phyloP scores from a whole-genome alignment of 2,113 vertebrate genomes.

The Nicator chloris region DNA sequence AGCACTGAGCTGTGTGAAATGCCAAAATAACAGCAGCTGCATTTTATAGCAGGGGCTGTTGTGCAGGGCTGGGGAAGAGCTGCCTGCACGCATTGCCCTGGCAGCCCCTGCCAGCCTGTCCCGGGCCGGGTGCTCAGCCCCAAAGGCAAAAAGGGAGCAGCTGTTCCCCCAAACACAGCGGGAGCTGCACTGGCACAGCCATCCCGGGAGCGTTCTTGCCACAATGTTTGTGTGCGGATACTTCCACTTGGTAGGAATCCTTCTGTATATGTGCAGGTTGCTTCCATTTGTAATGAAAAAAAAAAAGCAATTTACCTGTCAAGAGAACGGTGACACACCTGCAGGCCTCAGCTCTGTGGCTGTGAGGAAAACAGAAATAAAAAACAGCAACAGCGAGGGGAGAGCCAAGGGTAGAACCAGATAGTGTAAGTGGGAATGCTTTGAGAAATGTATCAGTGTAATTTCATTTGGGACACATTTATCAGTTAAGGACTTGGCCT shows the following conservation, averaged over 20 bases:
- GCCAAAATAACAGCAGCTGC: not conserved
- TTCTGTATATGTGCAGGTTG: not conserved
- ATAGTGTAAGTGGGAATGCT: accelerated
- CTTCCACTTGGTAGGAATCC: not conserved
- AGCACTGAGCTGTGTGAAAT: not conserved
- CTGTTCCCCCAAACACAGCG: not conserved
- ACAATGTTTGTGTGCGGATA: accelerated
- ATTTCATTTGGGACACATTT: not conserved
- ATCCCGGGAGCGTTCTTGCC: not conserved
- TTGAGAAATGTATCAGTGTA: not conserved
- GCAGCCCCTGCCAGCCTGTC: not conserved
- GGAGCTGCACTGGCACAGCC: accelerated
- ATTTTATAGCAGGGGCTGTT: not conserved
- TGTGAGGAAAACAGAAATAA: not conserved
- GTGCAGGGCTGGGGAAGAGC: not conserved
- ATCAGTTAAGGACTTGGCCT: not conserved
- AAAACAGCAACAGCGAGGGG: not conserved
- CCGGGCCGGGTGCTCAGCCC: not conserved
- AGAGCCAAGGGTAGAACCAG: not conserved
- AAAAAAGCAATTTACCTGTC: not conserved
- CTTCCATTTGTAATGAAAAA: accelerated
- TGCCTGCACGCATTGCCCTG: not conserved
- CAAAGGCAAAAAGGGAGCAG: not conserved
- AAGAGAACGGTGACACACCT: not conserved
- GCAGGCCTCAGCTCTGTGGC: not conserved